Evolutionary conservation across 2,797 vertebrate genomes (phyloP).

Genomic region (Amblyraja radiata): DNA sequence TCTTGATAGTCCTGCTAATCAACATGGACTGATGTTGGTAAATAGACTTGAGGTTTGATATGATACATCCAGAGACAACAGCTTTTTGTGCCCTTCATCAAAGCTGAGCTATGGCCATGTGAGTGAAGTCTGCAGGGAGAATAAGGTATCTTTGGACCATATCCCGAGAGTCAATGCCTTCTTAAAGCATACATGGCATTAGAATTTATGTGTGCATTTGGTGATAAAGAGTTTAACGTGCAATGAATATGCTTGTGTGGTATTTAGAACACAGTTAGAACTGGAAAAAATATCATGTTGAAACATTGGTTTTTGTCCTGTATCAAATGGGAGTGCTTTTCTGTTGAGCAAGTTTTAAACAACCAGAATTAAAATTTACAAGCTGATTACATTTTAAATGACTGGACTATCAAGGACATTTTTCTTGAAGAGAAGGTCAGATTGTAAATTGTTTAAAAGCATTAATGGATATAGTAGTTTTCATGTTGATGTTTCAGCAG

Average conservation of each 20-base stretch:
- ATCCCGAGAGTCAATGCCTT: not conserved
- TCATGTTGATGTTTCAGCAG: not conserved
- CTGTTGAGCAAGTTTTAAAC: not conserved
- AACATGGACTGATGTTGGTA: not conserved
- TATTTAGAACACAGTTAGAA: not conserved
- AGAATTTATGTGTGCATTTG: not conserved
- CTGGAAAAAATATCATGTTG: not conserved
- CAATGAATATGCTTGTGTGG: not conserved
- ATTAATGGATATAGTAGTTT: not conserved
- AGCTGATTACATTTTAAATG: not conserved
- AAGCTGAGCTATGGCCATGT: not conserved
- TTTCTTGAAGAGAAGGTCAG: not conserved
- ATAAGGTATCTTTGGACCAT: not conserved
- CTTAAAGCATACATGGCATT: not conserved
- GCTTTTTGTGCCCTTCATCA: not conserved
- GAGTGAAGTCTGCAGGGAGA: not conserved
- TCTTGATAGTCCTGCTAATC: not conserved
- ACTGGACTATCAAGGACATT: not conserved
- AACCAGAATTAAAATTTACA: not conserved
- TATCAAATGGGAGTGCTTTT: not conserved
- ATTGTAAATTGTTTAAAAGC: conserved; percentile 11
- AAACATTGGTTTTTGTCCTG: not conserved
- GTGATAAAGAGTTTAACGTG: not conserved
- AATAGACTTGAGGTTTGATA: not conserved
- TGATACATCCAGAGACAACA: not conserved